These are phyloP conservation scores for Apteryx owenii DNA, from an alignment of 2,113 vertebrate genomes.

Conservation along the genomic window DNA sequence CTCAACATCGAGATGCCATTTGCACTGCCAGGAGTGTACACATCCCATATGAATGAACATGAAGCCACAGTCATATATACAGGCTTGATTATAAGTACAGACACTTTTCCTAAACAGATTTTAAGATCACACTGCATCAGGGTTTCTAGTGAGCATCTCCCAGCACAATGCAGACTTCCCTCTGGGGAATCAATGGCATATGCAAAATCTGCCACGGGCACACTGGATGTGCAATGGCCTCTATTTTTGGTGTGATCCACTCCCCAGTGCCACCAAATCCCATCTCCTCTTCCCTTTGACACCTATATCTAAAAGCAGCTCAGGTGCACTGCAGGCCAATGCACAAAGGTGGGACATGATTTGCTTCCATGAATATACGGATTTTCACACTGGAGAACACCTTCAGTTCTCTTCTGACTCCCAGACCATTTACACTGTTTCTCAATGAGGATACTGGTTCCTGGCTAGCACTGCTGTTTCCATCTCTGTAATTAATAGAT, in stretches of 20 bases:
- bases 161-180: neutral
- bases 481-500: neutral
- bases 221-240: fast-evolving
- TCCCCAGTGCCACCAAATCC: neutral
- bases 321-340: neutral
- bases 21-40: neutral
- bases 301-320: neutral
- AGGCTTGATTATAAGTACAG: neutral
- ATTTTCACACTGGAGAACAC: neutral
- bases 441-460: neutral
- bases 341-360: too few relatives aligned
- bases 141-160: neutral
- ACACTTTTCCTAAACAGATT: neutral
- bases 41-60: neutral
- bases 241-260: neutral
- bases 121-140: neutral
- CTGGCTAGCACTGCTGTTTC: neutral
- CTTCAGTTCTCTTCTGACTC: neutral
- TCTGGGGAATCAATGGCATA: neutral
- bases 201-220: neutral
- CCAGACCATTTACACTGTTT: neutral
- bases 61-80: neutral
- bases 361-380: neutral
- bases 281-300: neutral
- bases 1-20: neutral